Evolutionary conservation across 2,888 invertebrate genomes (phyloP), one percentile per base, ranked within the genome.

Genomic region (Dendrolimus houi): DNA sequence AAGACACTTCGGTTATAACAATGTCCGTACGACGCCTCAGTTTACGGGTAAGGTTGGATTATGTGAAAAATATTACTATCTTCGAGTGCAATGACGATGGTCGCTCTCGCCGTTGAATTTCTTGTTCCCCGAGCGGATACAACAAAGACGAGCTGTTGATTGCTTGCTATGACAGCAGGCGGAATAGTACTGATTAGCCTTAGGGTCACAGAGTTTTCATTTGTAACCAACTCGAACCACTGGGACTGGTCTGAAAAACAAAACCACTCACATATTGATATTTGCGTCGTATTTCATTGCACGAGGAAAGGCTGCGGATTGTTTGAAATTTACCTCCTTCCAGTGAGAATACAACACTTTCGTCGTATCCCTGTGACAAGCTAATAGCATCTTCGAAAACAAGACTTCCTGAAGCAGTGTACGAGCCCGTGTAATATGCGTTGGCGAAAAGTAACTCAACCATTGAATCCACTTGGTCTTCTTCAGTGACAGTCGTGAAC

Each of bases 401-500:
- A 10, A 47, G 47, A 47, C 47, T 12, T 2, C 12, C 47, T 10
- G 47, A 9, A 47, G 9, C 9, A 2, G 9, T 47, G 9, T 47
- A 47, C 12, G 9, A 10, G 12, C 47, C 47, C 9, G 6, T 47
- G 12, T 47, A 47, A 12, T 47, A 47, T 6, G 47, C 2, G 47
- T 8, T 47, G 47, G 47, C 12, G 47, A 47, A 47, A 2, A 47
- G 9, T 12, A 47, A 47, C 9, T 47, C 47, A 47, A 47, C 47
- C 9, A 47, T 1, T 47, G 9, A 9, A 8, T 47, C 47, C 47
- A 47, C 47, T 47, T 9, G 9, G 12, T 47, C 12, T 47, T 12
- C 47, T 47, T 47, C 47, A 10, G 47, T 10, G 9, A 54, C 53
- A 10, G 57, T 47, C 56, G 58, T 57, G 13, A 60, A 53, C 8